These are phyloP conservation scores for Turritopsis dohrnii DNA, from an alignment of 30 jellyfish, hydroid and myxozoan species.

Conservation along the genomic window DNA sequence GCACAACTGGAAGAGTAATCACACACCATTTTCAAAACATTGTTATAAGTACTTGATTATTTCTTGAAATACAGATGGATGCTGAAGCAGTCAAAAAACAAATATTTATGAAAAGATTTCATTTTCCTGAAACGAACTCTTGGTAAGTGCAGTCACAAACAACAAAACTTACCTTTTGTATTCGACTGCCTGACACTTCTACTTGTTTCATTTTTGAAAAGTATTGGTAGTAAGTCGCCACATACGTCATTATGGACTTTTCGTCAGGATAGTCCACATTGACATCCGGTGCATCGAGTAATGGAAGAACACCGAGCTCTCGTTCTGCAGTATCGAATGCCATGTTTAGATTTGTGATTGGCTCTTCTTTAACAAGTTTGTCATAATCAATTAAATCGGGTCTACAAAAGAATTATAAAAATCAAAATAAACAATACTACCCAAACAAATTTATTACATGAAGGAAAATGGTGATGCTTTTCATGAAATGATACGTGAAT, in stretches of 20 bases:
- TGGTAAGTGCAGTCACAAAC: background rate
- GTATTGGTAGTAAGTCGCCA: conserved; percentile 87
- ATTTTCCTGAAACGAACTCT: too few species aligned
- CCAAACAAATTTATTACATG: background rate
- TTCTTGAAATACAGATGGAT: too few species aligned
- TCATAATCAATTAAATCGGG: conserved; percentile 78
- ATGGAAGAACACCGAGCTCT: conserved; percentile 81
- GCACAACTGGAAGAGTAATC: too few species aligned
- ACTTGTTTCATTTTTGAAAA: conserved; percentile 91
- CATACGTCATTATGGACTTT: conserved; percentile 91
- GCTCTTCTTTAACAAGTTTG: conserved; percentile 78
- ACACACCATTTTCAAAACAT: too few species aligned
- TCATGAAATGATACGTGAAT: background rate
- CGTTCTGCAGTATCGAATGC: conserved; percentile 93
- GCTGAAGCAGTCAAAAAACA: too few species aligned
- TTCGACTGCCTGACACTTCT: conserved; percentile 95
- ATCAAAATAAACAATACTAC: background rate
- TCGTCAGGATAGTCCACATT: conserved; percentile 91
- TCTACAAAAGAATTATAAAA: conserved; percentile 29
- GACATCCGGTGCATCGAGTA: conserved; percentile 96
- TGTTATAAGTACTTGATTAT: too few species aligned
- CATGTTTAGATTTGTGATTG: conserved; percentile 59
- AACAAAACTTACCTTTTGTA: conserved; percentile 68
- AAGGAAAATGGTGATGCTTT: too few species aligned
- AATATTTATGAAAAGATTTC: too few species aligned